A percentile compares a stretch with the other conserved stretches of the same genome.
phyloP scores from a whole-genome alignment of 2,797 vertebrate genomes.

The Novumbra hubbsi region DNA sequence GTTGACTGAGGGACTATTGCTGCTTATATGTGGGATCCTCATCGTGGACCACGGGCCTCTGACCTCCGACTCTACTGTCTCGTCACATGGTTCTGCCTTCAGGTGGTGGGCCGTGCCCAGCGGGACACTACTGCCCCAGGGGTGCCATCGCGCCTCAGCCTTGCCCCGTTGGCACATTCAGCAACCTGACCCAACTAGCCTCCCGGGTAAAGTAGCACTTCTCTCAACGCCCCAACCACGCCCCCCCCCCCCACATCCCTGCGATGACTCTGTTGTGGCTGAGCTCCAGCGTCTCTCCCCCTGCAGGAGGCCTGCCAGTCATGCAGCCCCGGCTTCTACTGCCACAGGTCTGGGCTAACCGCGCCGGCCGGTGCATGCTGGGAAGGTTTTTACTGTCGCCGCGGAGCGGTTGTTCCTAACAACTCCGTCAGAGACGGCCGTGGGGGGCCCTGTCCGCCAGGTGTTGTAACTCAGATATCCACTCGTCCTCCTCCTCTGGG shows the following conservation, averaged over 20 bases:
- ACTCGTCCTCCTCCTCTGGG: not conserved
- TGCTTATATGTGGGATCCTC: not conserved
- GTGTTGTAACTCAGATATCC: conserved; percentile 50
- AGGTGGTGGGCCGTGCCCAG: conserved; percentile 84
- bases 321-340: conserved; percentile 80
- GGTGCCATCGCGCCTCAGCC: conserved; percentile 74
- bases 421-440: conserved; percentile 56
- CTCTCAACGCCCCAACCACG: conserved; percentile 13
- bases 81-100: conserved; percentile 33
- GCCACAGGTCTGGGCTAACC: conserved; percentile 65
- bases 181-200: conserved; percentile 68
- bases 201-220: conserved; percentile 68
- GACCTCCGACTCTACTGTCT: too few species aligned
- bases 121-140: conserved; percentile 80
- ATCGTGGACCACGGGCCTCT: too few species aligned
- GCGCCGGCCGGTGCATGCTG: conserved; percentile 76
- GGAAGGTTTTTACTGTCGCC: conserved; percentile 81
- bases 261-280: not conserved
- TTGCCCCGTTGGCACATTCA: conserved; percentile 83
- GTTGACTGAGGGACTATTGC: not conserved
- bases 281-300: not conserved
- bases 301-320: conserved; percentile 33
- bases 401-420: conserved; percentile 68
- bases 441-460: conserved; percentile 81
- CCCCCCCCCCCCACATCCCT: conserved; percentile 16